Evolutionary conservation across 2,113 vertebrate species (phyloP).

Genomic region (Sakesphorus luctuosus): DNA sequence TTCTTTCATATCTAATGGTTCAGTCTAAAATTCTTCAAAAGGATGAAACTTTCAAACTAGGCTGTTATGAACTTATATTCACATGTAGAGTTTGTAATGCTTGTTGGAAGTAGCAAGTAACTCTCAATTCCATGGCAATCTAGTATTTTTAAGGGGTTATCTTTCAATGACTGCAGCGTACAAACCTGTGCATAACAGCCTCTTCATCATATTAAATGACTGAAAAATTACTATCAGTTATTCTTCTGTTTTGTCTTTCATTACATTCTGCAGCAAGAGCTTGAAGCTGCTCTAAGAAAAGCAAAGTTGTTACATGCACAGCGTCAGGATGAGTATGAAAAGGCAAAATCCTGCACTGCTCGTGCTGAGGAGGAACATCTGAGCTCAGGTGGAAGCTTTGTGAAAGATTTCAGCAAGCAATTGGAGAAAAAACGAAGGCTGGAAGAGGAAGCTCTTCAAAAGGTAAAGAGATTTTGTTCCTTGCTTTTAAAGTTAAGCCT

Average conservation of each 20-base stretch:
- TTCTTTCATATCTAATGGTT: not conserved
- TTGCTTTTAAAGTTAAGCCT: not conserved
- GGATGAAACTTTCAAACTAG: not conserved
- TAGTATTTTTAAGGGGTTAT: not conserved
- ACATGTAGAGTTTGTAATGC: not conserved
- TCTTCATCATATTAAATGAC: not conserved
- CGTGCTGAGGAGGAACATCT: conserved; percentile 91
- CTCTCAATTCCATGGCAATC: not conserved
- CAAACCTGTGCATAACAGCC: not conserved
- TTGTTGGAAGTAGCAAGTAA: not conserved
- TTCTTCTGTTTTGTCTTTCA: not conserved
- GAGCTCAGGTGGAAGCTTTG: conserved; percentile 67
- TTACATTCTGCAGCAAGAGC: conserved; percentile 84
- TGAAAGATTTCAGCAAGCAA: conserved; percentile 83
- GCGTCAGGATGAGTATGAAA: conserved; percentile 95
- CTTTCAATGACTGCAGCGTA: not conserved
- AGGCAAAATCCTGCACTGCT: conserved; percentile 87
- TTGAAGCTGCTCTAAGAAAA: conserved; percentile 88
- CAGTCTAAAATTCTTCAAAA: not conserved
- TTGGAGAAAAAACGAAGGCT: conserved; percentile 90
- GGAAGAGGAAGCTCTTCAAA: conserved; percentile 94
- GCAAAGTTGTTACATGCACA: conserved; percentile 87
- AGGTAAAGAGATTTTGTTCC: conserved; percentile 75
- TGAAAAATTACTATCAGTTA: not conserved
- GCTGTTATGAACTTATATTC: not conserved